Evolutionary conservation across 2,113 vertebrate species (phyloP), one percentile per base, ranked within the genome.

Genomic region (Toxotes jaculatrix): DNA sequence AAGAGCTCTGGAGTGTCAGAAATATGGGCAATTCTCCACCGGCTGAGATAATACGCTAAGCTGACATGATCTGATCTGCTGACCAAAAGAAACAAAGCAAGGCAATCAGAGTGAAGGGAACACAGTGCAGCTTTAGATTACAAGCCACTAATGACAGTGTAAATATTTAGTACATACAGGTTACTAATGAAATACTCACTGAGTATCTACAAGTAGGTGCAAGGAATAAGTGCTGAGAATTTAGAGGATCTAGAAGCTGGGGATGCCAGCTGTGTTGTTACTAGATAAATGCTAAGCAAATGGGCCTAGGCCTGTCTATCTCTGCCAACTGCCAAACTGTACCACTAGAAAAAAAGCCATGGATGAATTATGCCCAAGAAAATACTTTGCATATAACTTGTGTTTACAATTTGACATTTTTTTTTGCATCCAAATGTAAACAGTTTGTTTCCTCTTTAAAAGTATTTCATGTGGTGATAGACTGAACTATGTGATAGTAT

Each of bases 1-100:
- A 61, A 56, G 75, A 32, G 40, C 77, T 72, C n/a, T 8, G 11
- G 40, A 79, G 55, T 49, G 55, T 72, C 75, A 42, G 49, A 73
- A 34, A 11, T 10, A 56, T 38, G 61, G 53, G 19, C 3, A 4
- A 62, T 19, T 63, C 27, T 68, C 43, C n/a, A 27, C 19, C 34
- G 23, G 55, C 57, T 56, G 31, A 63, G 55, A 69, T 36, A 2
- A 74, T 21, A 66, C 2, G 0, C 53, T 32, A 8, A 76, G 23
- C 36, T 51, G 40, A 71, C 16, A 17, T 63, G 62, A 73, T n/a
- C 31, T 59, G 62, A 14, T 67, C 4, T 32, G 51, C 43, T 65
- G 65, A 69, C 40, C 23, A 31, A 36, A 67, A 38, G 27, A 70
- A 45, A 45, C 11, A 40, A 51, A 77, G 51, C n/a, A 27, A 21